These are phyloP conservation scores for Pristionchus exspectatus DNA, from an alignment of 2,888 invertebrate species.

Conservation along the genomic window DNA sequence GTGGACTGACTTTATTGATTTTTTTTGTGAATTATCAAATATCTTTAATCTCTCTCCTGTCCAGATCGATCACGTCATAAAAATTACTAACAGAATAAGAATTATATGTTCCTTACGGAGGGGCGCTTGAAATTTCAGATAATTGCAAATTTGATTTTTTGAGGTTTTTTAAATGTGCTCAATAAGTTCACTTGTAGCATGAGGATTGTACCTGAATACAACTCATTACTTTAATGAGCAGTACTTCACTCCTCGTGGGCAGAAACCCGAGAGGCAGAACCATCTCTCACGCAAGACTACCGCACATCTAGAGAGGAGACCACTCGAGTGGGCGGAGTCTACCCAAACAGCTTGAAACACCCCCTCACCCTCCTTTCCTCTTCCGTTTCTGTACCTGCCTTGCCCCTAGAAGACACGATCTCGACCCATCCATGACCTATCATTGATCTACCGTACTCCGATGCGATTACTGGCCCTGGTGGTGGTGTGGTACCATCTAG, in stretches of 20 bases:
- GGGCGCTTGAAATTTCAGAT: not conserved
- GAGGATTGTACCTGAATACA: not conserved
- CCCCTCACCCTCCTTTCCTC: not conserved
- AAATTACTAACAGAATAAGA: not conserved
- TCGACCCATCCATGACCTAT: constrained; percentile 12
- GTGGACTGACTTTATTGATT: not conserved
- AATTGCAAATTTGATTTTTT: not conserved
- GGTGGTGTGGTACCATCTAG: constrained; percentile 7
- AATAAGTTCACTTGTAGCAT: not conserved
- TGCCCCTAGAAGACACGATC: not conserved
- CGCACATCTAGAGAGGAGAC: constrained; percentile 25
- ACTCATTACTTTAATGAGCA: constrained; percentile 35
- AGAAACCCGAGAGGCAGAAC: constrained; percentile 41
- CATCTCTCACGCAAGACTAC: constrained; percentile 47
- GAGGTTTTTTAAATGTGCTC: too few species aligned
- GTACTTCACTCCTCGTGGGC: not conserved
- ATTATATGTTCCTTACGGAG: not conserved
- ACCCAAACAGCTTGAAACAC: constrained; percentile 49
- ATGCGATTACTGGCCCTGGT: constrained; percentile 28
- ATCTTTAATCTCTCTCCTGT: too few species aligned
- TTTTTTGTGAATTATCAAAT: not conserved
- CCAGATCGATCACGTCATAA: not conserved
- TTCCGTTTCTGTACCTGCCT: constrained; percentile 30
- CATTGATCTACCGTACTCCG: constrained; percentile 40
- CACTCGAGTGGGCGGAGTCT: constrained; percentile 2